A percentile compares a stretch with the other conserved stretches of the same genome.
Evolutionary conservation across 2,113 vertebrate species (phyloP).

Genomic region (Chaetodon trifascialis): DNA sequence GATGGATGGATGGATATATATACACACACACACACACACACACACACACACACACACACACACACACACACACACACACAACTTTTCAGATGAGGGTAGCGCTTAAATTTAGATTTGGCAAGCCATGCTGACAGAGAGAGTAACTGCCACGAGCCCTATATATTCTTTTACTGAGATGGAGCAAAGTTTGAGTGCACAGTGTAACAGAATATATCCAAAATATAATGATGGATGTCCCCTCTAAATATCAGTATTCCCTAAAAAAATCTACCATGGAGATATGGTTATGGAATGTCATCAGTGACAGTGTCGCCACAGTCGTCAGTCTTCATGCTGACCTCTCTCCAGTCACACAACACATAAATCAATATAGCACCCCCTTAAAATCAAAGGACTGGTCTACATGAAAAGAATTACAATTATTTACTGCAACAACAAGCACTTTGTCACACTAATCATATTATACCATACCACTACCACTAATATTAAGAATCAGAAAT

Average conservation of each 20-base stretch:
- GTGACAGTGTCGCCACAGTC: too few species aligned
- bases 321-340: constrained; percentile 1
- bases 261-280: constrained; percentile 29
- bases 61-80: too few species aligned
- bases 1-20: too few species aligned
- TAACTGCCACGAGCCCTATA: constrained; percentile 19
- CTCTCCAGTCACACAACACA: neutral
- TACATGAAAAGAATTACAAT: neutral
- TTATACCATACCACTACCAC: neutral
- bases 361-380: neutral
- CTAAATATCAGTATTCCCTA: constrained; percentile 50
- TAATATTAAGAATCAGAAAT: neutral
- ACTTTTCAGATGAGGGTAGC: constrained; percentile 36
- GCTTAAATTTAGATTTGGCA: constrained; percentile 63
- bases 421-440: neutral
- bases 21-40: too few species aligned
- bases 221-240: constrained; percentile 54
- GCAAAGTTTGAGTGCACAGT: constrained; percentile 38
- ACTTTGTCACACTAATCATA: neutral
- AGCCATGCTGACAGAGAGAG: constrained; percentile 3
- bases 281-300: neutral
- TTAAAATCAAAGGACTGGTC: constrained; percentile 8
- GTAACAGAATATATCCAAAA: constrained; percentile 63
- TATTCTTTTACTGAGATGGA: constrained; percentile 51
- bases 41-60: too few species aligned